Evolutionary conservation across 1,140 invertebrate species (phyloP), one percentile per base, ranked within the genome.

Genomic region (Hyphantria cunea): DNA sequence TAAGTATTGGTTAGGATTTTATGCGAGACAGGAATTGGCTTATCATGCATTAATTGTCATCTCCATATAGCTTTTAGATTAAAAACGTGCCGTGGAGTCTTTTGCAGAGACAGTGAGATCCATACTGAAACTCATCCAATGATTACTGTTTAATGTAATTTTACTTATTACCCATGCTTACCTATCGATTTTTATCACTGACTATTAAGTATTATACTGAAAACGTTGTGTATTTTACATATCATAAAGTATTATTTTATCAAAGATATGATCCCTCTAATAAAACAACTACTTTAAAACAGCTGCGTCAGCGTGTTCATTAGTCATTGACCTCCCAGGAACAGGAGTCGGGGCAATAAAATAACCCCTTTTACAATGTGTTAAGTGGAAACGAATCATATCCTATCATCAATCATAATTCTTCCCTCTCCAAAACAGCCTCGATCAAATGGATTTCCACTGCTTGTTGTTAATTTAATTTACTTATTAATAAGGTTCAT

Each of bases 371-470:
- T 84, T 81, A 86, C 77, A 79, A 82, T 81, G 84, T 81, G 87
- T 85, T 88, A 90, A 88, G 87, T 90, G 84, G 87, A 84, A 83
- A 80, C 76, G 85, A 88, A 86, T 88, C 81, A 78, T 86, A 86
- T 84, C 64, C 74, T 73, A 86, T 88, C 87, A 90, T 90, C 78
- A 90, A 90, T 90, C 87, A 90, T 88, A 78, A 89, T 88, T 78
- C 70, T 70, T 74, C 78, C 79, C 76, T 80, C 67, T 76, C 66
- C 66, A 71, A 77, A 77, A 67, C 74, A 61, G 67, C 65, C 58
- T 80, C 69, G 70, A 70, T 70, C 63, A 78, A 81, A 80, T 77
- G 75, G 74, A 81, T 72, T 77, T 76, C 74, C 68, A 78, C 66
- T 72, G 71, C 68, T 72, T 67, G 72, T 77, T 80, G 75, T 60